Conservation (phyloP, 1,140 invertebrate genomes). For the Cherax quadricarinatus region DNA sequence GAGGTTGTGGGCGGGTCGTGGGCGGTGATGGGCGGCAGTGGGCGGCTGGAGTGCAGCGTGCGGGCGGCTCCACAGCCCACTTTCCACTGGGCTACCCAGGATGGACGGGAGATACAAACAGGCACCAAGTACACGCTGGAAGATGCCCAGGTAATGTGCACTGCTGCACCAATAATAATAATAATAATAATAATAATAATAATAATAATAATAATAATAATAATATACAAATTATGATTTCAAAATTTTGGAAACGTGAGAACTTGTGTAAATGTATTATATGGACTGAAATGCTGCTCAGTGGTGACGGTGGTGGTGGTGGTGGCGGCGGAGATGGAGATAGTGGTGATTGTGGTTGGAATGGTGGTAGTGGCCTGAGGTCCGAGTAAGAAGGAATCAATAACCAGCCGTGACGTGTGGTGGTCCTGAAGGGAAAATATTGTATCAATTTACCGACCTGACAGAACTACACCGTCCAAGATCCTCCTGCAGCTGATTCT, state of each 20-base stretch:
- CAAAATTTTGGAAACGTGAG: too few relatives aligned
- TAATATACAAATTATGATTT: too few relatives aligned
- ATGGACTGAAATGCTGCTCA: too few relatives aligned
- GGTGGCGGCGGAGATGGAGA: too few relatives aligned
- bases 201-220: too few relatives aligned
- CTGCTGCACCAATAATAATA: too few relatives aligned
- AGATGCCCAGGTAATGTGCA: background rate
- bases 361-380: too few relatives aligned
- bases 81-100: slow-evolving; percentile 34
- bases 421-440: background rate
- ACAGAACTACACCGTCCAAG: background rate
- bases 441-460: background rate
- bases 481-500: background rate
- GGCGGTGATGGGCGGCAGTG: slow-evolving; percentile 31
- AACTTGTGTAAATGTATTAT: too few relatives aligned
- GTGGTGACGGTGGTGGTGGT: too few relatives aligned
- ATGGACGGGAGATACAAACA: background rate
- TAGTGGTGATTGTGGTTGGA: too few relatives aligned
- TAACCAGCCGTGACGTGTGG: background rate
- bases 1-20: slow-evolving; percentile 17
- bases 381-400: background rate
- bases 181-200: too few relatives aligned
- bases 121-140: slow-evolving; percentile 11
- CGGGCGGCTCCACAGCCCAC: slow-evolving; percentile 25
- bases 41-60: slow-evolving; percentile 29